These are phyloP conservation scores for Rhingia campestris DNA, from an alignment of 2,888 invertebrate species.

Conservation along the genomic window DNA sequence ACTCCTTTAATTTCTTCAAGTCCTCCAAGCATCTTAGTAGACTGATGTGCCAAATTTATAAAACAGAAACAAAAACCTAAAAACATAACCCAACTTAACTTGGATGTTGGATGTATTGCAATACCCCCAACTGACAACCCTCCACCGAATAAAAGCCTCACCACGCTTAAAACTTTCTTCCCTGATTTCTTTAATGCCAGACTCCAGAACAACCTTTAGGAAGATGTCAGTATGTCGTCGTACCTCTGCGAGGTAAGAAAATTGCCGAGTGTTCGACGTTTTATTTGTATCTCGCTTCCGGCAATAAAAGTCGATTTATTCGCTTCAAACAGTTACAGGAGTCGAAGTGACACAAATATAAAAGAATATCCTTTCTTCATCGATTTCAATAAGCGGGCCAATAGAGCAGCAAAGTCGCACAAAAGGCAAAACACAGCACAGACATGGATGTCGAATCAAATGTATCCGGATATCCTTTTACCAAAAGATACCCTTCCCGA, in stretches of 20 bases:
- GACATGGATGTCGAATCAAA: conserved; percentile 34
- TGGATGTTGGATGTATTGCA: too few species aligned
- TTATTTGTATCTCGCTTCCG: conserved; percentile 61
- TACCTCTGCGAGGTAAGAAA: conserved; percentile 2
- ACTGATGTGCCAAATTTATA: too few species aligned
- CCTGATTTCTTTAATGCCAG: too few species aligned
- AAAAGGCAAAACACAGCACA: conserved; percentile 11
- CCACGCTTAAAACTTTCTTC: too few species aligned
- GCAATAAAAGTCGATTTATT: conserved; percentile 62
- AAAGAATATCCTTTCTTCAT: conserved; percentile 58
- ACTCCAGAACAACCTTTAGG: too few species aligned
- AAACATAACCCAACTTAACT: too few species aligned
- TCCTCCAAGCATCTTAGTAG: too few species aligned
- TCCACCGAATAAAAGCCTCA: too few species aligned
- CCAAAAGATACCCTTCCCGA: conserved; percentile 26
- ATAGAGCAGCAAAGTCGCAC: conserved; percentile 13
- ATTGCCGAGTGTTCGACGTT: conserved; percentile 18
- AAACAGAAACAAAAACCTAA: too few species aligned
- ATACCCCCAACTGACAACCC: too few species aligned
- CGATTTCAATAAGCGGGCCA: conserved; percentile 44
- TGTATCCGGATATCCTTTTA: conserved; percentile 58
- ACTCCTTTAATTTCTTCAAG: too few species aligned
- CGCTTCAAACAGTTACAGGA: conserved; percentile 41
- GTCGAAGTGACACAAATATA: conserved; percentile 51
- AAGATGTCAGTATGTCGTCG: conserved; percentile 35